Evolutionary conservation across 2,888 invertebrate species (phyloP), one percentile per base, ranked within the genome.

Genomic region (Cerastis rubricosa): DNA sequence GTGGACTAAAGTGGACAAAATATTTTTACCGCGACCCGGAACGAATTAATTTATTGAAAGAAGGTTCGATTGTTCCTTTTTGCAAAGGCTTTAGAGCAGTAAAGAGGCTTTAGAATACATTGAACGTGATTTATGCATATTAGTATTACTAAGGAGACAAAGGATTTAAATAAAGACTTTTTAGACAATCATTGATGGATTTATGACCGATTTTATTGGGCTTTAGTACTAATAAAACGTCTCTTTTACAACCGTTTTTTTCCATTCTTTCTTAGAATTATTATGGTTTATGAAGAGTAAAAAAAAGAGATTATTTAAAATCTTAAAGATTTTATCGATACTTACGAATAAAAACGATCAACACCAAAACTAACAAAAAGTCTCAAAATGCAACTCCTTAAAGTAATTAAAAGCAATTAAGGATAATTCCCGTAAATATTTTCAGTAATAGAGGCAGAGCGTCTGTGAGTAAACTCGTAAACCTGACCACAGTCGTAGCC

Each of bases 21-120:
- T 96, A 96, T 96, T 96, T 93, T 95, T 92, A 95, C 96, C 95
- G 88, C 95, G 89, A 89, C 87, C 92, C 90, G 94, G 94, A 91
- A 93, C 96, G 90, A 95, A 96, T 96, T 91, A 89, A 88, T 93
- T 94, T 90, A 94, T n/a, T n/a, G n/a, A n/a, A 85, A 83, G 68
- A 83, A 90, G 83, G 84, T 73, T 71, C 78, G 65, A 86, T 85
- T 87, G 87, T 85, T 69, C 59, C 73, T 78, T 88, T 81, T 86
- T 61, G 77, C 79, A 47, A 76, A 76, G n/a, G 61, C 54, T 80
- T 75, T 70, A 54, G 75, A 78, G 74, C 40, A 71, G 49, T 67
- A 70, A 71, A 73, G 59, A 63, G 69, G 45, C 47, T 79, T 63
- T 68, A 9, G 54, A 68, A 69, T 70, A 69, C 74, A 70, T 80